phyloP scores from a whole-genome alignment of 2,797 vertebrate genomes.

The Phoebastria nigripes region DNA sequence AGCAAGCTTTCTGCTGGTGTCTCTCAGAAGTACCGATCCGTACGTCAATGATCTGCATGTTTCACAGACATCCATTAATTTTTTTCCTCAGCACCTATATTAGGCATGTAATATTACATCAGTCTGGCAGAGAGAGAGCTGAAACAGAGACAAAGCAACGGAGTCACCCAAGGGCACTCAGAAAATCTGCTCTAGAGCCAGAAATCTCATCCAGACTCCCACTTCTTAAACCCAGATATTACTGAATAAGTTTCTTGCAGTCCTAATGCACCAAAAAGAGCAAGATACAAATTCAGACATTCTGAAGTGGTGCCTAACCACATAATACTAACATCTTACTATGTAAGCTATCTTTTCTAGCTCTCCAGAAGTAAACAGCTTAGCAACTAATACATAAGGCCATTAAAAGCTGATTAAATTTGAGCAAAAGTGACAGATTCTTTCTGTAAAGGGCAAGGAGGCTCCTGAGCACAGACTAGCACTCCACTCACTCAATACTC shows the following conservation, averaged over 20 bases:
- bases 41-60: not conserved
- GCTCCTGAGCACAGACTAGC: not conserved
- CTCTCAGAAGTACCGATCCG: rapidly evolving
- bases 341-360: not conserved
- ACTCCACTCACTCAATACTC: not conserved
- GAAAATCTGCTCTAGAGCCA: not conserved
- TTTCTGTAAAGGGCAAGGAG: not conserved
- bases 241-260: not conserved
- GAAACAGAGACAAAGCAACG: constrained; percentile 15
- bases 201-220: not conserved
- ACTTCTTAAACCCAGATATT: not conserved
- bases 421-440: not conserved
- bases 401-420: not conserved
- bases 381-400: not conserved
- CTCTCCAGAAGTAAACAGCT: not conserved
- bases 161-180: constrained; percentile 28
- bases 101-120: constrained; percentile 27
- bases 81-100: constrained; percentile 1
- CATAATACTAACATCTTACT: not conserved
- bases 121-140: not conserved
- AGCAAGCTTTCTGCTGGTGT: not conserved
- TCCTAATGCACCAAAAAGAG: not conserved
- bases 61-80: not conserved
- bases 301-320: not conserved
- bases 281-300: not conserved